Evolutionary conservation across 2,113 vertebrate species (phyloP).

Genomic region (Myiagra hebetior): DNA sequence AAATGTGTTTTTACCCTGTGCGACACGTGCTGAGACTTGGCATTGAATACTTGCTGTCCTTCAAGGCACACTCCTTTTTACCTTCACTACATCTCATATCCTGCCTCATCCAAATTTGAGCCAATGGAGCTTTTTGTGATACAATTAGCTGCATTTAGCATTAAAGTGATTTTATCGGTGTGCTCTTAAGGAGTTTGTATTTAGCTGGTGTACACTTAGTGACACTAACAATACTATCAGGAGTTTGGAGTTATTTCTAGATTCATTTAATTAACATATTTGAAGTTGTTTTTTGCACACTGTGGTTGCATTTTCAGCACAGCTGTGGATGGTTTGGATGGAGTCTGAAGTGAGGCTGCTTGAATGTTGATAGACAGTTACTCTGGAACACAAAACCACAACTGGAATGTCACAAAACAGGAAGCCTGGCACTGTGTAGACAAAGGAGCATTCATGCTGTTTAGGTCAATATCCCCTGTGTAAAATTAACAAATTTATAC

Average conservation of each 20-base stretch:
- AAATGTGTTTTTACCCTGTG: background rate
- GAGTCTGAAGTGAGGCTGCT: background rate
- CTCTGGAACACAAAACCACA: background rate
- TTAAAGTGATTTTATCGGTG: background rate
- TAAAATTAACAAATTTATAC: background rate
- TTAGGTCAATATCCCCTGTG: background rate
- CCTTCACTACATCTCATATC: background rate
- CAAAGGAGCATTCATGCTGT: background rate
- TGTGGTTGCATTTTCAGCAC: background rate
- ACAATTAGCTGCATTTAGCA: background rate
- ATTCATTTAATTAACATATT: background rate
- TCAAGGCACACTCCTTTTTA: background rate
- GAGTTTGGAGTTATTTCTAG: background rate
- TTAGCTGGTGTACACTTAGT: background rate
- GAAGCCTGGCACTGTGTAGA: background rate
- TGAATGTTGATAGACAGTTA: background rate
- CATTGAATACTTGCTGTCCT: background rate
- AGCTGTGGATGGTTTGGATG: background rate
- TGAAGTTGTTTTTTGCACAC: slow-evolving; percentile 8
- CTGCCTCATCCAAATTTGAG: background rate
- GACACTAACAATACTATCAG: background rate
- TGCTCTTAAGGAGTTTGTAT: background rate
- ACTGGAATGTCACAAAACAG: background rate
- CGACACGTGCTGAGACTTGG: background rate
- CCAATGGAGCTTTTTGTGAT: background rate